Evolutionary conservation across 1,140 invertebrate genomes (phyloP), one percentile per base, ranked within the genome.

Genomic region (Colletes gigas): DNA sequence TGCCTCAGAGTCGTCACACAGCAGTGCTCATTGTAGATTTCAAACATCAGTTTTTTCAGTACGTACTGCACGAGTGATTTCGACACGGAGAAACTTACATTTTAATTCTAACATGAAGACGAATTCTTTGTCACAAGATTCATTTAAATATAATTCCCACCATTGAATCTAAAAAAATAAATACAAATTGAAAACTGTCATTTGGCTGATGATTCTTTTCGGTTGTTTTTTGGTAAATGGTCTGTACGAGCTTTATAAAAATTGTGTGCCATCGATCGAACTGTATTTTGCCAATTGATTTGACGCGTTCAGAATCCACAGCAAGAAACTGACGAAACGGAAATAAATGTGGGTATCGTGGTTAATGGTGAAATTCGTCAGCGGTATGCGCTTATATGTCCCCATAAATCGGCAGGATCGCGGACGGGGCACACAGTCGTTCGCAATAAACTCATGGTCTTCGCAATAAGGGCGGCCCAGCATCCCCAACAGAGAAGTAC

Each of bases 391-490:
- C 30, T 76, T 68, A 82, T 82, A 55, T 41, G 76, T 54, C 59
- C 63, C 67, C 75, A 81, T 86, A 87, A 87, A 86, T 87, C 76
- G 82, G 52, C 52, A 57, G 41, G 65, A 52, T 44, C 67, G 19
- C 65, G 74, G 73, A 79, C 71, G 73, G 69, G 69, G 60, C 54
- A 63, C 73, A 62, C 60, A 65, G 71, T 83, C 75, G 66, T 79
- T 79, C 54, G 88, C 88, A 90, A 89, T 90, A 90, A 90, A 90
- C 89, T 88, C 83, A 70, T 84, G 78, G 84, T 75, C 72, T 79
- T 81, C 70, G 79, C 82, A 86, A 86, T 85, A 86, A 82, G 82
- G 75, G 81, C 44, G 70, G 55, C 60, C 59, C 69, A 10, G 74
- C 66, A 65, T 62, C 68, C 44, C 79, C 57, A 67, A 50, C 59